phyloP scores from a whole-genome alignment of 2,113 vertebrate species.

The Hemichromis elongatus region DNA sequence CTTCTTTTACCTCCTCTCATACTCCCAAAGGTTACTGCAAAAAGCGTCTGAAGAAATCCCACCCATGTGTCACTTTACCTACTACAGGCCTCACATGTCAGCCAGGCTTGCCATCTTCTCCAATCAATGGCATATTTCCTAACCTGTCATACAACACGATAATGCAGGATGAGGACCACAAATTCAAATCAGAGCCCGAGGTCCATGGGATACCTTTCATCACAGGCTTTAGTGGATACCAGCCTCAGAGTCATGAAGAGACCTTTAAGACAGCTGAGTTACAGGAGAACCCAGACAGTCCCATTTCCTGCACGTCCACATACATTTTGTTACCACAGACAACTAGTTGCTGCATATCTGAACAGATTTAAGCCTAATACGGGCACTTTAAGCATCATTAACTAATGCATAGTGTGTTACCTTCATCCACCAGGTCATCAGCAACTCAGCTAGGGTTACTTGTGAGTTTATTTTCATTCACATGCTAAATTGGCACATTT shows the following conservation, averaged over 20 bases:
- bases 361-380: background rate
- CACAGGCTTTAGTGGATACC: background rate
- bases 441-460: background rate
- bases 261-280: background rate
- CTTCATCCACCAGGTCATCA: background rate
- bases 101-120: background rate
- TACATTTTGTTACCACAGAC: conserved; percentile 30
- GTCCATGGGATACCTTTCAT: background rate
- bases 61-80: background rate
- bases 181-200: background rate
- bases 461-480: background rate
- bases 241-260: background rate
- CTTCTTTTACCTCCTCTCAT: background rate
- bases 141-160: conserved; percentile 26
- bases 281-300: background rate
- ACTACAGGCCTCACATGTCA: fast-evolving
- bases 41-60: background rate
- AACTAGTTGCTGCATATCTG: background rate
- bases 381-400: background rate
- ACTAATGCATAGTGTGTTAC: background rate
- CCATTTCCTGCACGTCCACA: background rate
- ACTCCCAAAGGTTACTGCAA: background rate
- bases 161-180: background rate
- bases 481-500: background rate
- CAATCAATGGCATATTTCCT: background rate